Base-by-base conservation (phyloP, 37 sponge, comb jelly and placozoan genomes). In the Theonella swinhoei region DNA sequence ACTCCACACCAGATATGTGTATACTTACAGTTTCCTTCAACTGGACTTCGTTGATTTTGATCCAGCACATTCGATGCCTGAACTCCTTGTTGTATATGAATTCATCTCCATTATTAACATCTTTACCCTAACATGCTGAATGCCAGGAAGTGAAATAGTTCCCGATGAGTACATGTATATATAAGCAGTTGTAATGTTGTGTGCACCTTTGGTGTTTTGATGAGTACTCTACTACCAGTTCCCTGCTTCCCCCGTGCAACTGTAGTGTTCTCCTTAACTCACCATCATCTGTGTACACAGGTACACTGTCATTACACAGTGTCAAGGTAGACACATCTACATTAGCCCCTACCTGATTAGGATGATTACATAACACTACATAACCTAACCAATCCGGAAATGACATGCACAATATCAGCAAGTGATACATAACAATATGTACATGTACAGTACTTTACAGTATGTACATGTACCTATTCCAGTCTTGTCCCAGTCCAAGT, bases 21-120 rank as follows among this genome's bases (percentile, higher is more conserved):
- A 8, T 9, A 79, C 95, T 83, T 40, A 97, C 96, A 14, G 99
- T 96, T 75, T 98, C 99, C 70, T 92, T 96, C 80, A 96, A 74
- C 67, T 98, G 99, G 19, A 98, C 92, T 90, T 98, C 96, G 60
- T 98, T 98, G 80, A 98, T 98, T 69, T 98, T 98, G 77, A 98
- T 96, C 4, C 93, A 83, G 60, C 92, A 94, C 37, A 96, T 75
- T 20, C 90, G 88, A 65, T 98, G 96, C 39, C 84, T 91, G 86
- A 98, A 98, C 25, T 96, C 95, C 24, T 70, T 70, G 60, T 96
- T 94, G 64, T 83, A 87, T 4, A 42, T 77, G 80, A 98, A 98
- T 34, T 80, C 59, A 64, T 96, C 97, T 24, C 25, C 69, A 35
- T 76, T 64, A 9, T 41, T 39, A 11, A 98, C 85, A 25, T 98